Percentiles rank a stretch among this genome's conserved stretches.
phyloP scores from a whole-genome alignment of 2,113 vertebrate genomes.

The Marmota flaviventris region DNA sequence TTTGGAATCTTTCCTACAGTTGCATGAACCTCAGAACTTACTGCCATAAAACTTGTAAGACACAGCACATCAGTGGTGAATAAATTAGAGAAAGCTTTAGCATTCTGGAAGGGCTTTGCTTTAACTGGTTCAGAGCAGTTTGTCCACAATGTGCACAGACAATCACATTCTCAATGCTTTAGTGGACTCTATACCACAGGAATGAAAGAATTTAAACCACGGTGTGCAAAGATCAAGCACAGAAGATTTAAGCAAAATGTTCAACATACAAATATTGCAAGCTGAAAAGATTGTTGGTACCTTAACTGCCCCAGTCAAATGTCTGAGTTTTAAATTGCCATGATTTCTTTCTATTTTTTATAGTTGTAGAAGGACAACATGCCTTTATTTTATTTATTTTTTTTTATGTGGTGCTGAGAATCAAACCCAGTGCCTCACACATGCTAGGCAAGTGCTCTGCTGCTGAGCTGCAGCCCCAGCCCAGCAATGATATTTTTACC shows the following conservation, averaged over 20 bases:
- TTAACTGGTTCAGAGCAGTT: background rate
- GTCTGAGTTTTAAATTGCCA: background rate
- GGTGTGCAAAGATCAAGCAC: background rate
- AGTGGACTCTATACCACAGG: background rate
- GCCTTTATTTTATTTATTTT: too few relatives aligned
- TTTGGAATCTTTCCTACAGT: conserved; percentile 56
- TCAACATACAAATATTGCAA: background rate
- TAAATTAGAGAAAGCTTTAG: background rate
- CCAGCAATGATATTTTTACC: background rate
- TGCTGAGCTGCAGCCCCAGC: too few relatives aligned
- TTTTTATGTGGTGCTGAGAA: too few relatives aligned
- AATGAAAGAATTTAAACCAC: background rate
- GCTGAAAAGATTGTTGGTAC: background rate
- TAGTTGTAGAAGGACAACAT: too few relatives aligned
- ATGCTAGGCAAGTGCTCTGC: too few relatives aligned
- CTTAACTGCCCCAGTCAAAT: background rate
- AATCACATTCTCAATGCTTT: background rate
- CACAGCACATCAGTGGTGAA: background rate
- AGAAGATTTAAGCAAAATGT: background rate
- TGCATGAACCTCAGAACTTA: background rate
- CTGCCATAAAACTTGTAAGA: conserved; percentile 19
- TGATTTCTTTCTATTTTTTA: background rate
- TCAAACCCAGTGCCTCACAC: too few relatives aligned
- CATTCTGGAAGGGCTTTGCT: background rate
- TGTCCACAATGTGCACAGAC: background rate